Conservation (phyloP, 1,140 invertebrate species). For the Diprion similis region DNA sequence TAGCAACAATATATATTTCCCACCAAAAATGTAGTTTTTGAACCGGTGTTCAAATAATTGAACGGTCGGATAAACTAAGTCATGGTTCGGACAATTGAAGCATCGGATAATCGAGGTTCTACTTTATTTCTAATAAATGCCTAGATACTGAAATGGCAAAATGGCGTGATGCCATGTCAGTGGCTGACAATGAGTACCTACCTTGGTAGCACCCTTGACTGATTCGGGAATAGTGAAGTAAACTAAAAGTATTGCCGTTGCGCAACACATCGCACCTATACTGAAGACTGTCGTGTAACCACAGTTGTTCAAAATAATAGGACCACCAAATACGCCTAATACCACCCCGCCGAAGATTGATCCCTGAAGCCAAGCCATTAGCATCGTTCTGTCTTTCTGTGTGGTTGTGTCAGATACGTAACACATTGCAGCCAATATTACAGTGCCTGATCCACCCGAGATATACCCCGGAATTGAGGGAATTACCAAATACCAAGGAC, state of each 20-base stretch:
- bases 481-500: constrained; percentile 68
- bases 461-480: constrained; percentile 66
- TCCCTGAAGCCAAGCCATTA: constrained; percentile 68
- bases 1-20: too few relatives aligned
- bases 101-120: too few relatives aligned
- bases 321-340: constrained; percentile 65
- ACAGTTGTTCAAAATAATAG: constrained; percentile 58
- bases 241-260: constrained; percentile 50
- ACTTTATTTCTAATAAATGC: too few relatives aligned
- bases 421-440: constrained; percentile 68
- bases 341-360: constrained; percentile 66
- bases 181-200: neutral
- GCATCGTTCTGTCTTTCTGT: constrained; percentile 61
- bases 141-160: too few relatives aligned
- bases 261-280: constrained; percentile 38
- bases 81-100: too few relatives aligned
- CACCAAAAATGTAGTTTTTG: too few relatives aligned
- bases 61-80: too few relatives aligned
- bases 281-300: constrained; percentile 59
- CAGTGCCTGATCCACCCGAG: constrained; percentile 64
- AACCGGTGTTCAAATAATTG: too few relatives aligned
- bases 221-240: constrained; percentile 48
- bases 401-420: constrained; percentile 70
- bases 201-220: constrained; percentile 12
- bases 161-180: too few relatives aligned